Percentiles rank a stretch among this genome's conserved stretches.
Conservation (phyloP, 2,888 invertebrate species). For the Ernsta delagoae region DNA sequence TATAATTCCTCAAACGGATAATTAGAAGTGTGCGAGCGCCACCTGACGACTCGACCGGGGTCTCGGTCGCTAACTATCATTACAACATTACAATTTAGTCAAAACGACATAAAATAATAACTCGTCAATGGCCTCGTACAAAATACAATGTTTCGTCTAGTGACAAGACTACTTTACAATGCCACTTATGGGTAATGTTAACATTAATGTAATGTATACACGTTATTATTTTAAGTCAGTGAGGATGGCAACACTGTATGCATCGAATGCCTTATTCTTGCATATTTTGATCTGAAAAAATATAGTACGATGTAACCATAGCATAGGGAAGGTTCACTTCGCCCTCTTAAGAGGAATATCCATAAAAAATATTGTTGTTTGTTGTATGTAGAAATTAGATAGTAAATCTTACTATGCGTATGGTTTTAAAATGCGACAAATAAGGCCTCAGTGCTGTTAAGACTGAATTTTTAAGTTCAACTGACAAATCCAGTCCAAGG, state of each 20-base stretch:
- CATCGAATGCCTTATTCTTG: conserved; percentile 1
- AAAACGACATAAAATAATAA: conserved; percentile 50
- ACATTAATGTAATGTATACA: conserved; percentile 1
- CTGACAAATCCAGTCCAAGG: conserved; percentile 15
- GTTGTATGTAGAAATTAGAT: not conserved
- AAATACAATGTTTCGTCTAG: conserved; percentile 24
- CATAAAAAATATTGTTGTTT: too few species aligned
- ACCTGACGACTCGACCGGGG: not conserved
- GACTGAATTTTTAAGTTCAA: conserved; percentile 8
- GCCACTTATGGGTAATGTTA: conserved; percentile 8
- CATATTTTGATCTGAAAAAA: not conserved
- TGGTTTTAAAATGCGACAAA: not conserved
- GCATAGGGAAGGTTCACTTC: not conserved
- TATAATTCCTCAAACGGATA: not conserved
- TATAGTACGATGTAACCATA: not conserved
- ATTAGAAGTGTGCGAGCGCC: conserved; percentile 9
- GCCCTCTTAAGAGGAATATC: not conserved
- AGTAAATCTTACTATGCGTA: not conserved
- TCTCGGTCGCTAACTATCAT: conserved; percentile 11
- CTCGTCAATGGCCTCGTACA: conserved; percentile 55
- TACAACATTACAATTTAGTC: conserved; percentile 37
- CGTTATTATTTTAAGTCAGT: conserved; percentile 6
- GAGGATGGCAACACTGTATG: conserved; percentile 4
- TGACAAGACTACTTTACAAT: conserved; percentile 10
- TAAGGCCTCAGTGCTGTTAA: conserved; percentile 8